A percentile compares a stretch with the other conserved stretches of the same genome.
phyloP scores from a whole-genome alignment of 2,797 vertebrate species.

The Helarctos malayanus region DNA sequence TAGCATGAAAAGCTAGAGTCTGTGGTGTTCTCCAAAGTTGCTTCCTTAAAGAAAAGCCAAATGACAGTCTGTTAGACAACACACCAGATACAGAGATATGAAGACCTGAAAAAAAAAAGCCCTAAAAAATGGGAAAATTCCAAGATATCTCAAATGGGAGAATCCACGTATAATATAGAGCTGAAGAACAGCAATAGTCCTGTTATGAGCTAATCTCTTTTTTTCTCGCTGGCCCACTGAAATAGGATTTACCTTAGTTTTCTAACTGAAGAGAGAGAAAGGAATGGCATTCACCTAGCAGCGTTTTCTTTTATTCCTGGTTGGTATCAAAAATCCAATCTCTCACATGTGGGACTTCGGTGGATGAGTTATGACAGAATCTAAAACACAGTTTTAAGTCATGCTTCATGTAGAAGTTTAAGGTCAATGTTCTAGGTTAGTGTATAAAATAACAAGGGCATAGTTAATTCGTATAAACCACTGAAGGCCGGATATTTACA shows the following conservation, averaged over 20 bases:
- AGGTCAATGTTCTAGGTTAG: not conserved
- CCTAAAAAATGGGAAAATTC: not conserved
- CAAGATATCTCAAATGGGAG: not conserved
- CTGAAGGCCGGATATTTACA: not conserved
- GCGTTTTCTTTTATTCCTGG: not conserved
- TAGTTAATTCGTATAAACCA: not conserved
- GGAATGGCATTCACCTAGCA: not conserved
- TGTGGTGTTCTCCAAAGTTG: slow-evolving; percentile 72
- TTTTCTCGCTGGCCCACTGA: not conserved
- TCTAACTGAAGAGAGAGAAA: not conserved
- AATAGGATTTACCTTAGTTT: slow-evolving; percentile 1
- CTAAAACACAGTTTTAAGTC: not conserved
- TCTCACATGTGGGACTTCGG: not conserved
- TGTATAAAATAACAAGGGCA: not conserved
- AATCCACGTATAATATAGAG: not conserved
- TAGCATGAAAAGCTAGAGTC: slow-evolving; percentile 74
- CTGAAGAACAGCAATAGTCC: not conserved
- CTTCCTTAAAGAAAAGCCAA: slow-evolving; percentile 71
- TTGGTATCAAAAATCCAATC: not conserved
- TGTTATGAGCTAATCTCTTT: not conserved
- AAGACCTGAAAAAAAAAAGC: slow-evolving; percentile 54
- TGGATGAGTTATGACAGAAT: not conserved
- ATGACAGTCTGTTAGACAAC: slow-evolving; percentile 61
- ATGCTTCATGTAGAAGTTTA: not conserved
- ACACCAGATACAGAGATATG: slow-evolving; percentile 49